Percentiles rank a stretch among this genome's conserved stretches.
phyloP scores from a whole-genome alignment of 2,797 vertebrate genomes.

The Gymnothorax reevesii region DNA sequence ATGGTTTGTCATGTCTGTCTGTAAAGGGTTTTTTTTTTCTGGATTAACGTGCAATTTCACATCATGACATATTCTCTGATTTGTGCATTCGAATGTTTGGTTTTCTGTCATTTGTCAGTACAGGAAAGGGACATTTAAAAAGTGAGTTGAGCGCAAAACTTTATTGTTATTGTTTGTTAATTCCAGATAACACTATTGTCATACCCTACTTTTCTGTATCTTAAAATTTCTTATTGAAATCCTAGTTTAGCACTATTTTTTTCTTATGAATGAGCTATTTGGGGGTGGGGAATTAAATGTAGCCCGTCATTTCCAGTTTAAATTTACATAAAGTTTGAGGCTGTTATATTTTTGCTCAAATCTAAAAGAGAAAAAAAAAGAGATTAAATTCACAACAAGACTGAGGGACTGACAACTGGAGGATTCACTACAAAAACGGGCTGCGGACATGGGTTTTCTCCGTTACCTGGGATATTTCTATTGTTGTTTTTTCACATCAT shows the following conservation, averaged over 20 bases:
- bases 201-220: conserved; percentile 90
- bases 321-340: conserved; percentile 77
- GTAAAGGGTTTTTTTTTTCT: conserved; percentile 58
- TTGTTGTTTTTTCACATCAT: conserved; percentile 30
- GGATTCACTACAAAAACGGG: conserved; percentile 49
- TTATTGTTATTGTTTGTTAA: conserved; percentile 77
- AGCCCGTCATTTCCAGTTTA: conserved; percentile 77
- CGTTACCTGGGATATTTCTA: conserved; percentile 38
- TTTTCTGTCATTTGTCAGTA: conserved; percentile 71
- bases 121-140: conserved; percentile 75
- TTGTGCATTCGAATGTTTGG: conserved; percentile 57
- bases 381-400: conserved; percentile 64
- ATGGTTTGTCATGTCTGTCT: conserved; percentile 79
- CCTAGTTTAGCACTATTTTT: conserved; percentile 84
- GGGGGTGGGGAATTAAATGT: conserved; percentile 63
- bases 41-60: conserved; percentile 80
- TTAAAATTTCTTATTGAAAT: conserved; percentile 85
- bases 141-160: conserved; percentile 70
- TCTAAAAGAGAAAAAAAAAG: conserved; percentile 60
- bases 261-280: conserved; percentile 78
- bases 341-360: conserved; percentile 83
- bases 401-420: conserved; percentile 56
- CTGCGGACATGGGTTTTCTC: conserved; percentile 54
- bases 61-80: conserved; percentile 70
- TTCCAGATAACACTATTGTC: conserved; percentile 93